Percentiles rank a stretch among this genome's conserved stretches.
Conservation (phyloP, 2,113 vertebrate species). For the Pteropus alecto region DNA sequence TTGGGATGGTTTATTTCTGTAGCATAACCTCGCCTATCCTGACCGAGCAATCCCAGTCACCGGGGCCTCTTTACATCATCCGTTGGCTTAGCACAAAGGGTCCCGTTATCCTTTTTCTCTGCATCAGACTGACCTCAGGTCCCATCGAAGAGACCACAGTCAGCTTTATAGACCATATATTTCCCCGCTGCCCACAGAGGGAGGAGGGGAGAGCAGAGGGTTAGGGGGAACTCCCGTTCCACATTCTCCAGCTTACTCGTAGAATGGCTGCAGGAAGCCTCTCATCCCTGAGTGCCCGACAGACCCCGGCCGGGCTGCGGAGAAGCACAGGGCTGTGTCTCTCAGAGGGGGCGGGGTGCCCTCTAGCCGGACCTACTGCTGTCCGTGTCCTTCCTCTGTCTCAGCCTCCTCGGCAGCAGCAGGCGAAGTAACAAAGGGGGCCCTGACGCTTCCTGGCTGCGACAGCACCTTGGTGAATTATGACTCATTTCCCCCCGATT, state of each 20-base stretch:
- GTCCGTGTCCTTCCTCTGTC: constrained; percentile 30
- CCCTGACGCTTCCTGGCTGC: constrained; percentile 56
- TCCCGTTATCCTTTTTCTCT: not conserved
- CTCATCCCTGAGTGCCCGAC: accelerated
- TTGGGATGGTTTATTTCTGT: not conserved
- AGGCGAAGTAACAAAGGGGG: constrained; percentile 38
- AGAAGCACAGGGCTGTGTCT: not conserved
- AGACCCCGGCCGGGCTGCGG: not conserved
- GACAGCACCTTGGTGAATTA: constrained; percentile 73
- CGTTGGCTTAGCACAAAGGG: not conserved
- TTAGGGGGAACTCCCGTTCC: not conserved
- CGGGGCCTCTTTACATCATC: not conserved
- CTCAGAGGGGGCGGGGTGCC: accelerated
- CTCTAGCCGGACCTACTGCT: accelerated
- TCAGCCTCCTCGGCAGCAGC: constrained; percentile 20
- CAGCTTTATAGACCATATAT: not conserved
- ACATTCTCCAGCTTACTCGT: not conserved
- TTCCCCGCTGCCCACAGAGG: not conserved
- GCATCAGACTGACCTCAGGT: not conserved
- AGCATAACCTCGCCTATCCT: not conserved
- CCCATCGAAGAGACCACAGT: not conserved
- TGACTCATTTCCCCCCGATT: constrained; percentile 61
- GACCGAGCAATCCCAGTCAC: not conserved
- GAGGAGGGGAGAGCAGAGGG: not conserved
- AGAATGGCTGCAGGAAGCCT: not conserved